These are phyloP conservation scores for Psilopsiagon aymara DNA, from an alignment of 2,113 vertebrate genomes.

Conservation along the genomic window DNA sequence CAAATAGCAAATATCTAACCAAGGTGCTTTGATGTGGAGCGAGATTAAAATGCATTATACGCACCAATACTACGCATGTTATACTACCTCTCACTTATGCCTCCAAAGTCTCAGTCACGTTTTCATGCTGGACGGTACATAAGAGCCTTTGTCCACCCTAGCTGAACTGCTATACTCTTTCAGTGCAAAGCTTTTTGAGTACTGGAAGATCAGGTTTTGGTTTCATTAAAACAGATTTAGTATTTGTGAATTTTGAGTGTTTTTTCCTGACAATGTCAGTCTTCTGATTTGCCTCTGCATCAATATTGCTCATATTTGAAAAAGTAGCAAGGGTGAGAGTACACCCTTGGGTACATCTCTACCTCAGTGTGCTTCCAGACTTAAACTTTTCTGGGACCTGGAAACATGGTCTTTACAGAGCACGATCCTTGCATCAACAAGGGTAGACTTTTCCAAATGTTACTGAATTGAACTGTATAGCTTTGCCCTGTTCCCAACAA, in stretches of 20 bases:
- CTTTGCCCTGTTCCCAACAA: not conserved
- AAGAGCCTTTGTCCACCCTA: not conserved
- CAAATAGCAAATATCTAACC: not conserved
- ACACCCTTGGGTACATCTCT: not conserved
- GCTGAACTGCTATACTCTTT: not conserved
- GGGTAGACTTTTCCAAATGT: not conserved
- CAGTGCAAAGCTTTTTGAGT: not conserved
- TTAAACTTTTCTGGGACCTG: not conserved
- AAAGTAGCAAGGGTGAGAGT: not conserved
- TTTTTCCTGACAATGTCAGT: not conserved
- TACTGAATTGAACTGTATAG: not conserved
- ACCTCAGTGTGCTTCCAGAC: not conserved
- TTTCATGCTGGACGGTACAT: not conserved
- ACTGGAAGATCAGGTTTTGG: not conserved
- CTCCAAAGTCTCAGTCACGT: accelerated
- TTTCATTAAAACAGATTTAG: not conserved
- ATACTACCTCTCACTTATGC: not conserved
- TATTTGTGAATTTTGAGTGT: not conserved
- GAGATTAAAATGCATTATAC: not conserved
- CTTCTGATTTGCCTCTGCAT: not conserved
- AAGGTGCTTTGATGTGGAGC: not conserved
- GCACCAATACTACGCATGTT: not conserved
- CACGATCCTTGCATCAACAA: not conserved
- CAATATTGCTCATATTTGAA: not conserved
- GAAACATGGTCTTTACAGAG: not conserved